Percentiles rank a stretch among this genome's conserved stretches.
Conservation (phyloP, 2,113 vertebrate species). For the Macquaria australasica region DNA sequence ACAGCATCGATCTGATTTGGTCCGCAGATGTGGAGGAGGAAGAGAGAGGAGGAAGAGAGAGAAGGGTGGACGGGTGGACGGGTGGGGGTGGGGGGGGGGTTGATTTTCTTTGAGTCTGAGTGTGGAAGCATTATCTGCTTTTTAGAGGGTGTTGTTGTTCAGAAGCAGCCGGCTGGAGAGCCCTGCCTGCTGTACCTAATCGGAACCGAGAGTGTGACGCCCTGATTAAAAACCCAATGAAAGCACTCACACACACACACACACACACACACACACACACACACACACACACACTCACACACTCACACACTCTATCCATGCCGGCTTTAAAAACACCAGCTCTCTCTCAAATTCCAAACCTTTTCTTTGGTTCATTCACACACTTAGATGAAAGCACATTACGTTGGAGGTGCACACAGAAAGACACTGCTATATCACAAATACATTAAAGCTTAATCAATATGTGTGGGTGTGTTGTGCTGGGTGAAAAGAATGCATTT, state of each 20-base stretch:
- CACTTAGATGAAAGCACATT: constrained; percentile 20
- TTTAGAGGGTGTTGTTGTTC: constrained; percentile 67
- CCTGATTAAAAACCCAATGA: constrained; percentile 78
- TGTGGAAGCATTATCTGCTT: constrained; percentile 67
- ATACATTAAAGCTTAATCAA: neutral
- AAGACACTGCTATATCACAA: neutral
- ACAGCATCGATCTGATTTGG: constrained; percentile 65
- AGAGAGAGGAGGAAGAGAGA: neutral
- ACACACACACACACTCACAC: neutral
- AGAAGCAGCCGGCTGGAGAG: constrained; percentile 70
- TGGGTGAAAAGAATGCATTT: neutral
- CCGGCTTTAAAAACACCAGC: constrained; percentile 13
- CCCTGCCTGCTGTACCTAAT: constrained; percentile 73
- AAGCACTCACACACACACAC: constrained; percentile 40
- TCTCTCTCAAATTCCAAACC: constrained; percentile 14
- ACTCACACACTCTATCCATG: neutral
- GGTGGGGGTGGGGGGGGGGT: constrained; percentile 3
- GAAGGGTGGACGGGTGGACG: too few species aligned
- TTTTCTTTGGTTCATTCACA: constrained; percentile 24
- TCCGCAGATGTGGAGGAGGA: constrained; percentile 19
- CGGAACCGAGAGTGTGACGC: constrained; percentile 66
- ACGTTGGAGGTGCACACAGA: constrained; percentile 7
- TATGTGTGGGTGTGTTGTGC: neutral
- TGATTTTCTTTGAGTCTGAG: constrained; percentile 64
- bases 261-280: constrained; percentile 25